phyloP scores from a whole-genome alignment of 2,888 invertebrate genomes.

The Mythimna pallens region DNA sequence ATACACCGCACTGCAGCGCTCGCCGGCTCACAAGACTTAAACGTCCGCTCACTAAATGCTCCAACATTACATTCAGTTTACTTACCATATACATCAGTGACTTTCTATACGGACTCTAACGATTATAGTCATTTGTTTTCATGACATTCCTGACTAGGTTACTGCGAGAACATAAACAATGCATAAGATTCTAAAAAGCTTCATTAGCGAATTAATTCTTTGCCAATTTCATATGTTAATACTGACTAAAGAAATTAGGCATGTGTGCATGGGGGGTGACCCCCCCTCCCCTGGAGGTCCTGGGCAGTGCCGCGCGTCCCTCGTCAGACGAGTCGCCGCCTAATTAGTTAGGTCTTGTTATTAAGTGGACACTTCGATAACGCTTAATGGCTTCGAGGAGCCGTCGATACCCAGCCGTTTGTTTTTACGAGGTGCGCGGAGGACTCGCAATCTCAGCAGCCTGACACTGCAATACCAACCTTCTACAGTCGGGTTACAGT shows the following conservation, averaged over 20 bases:
- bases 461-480: constrained; percentile 13
- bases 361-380: constrained; percentile 75
- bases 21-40: constrained; percentile 10
- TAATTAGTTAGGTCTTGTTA: constrained; percentile 79
- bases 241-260: constrained; percentile 20
- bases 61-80: constrained; percentile 6
- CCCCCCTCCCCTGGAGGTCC: no score
- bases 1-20: not conserved
- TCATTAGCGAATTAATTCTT: not conserved
- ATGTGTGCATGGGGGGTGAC: constrained; percentile 1
- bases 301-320: constrained; percentile 1
- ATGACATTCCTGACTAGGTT: not conserved
- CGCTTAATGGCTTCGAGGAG: constrained; percentile 73
- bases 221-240: constrained; percentile 9
- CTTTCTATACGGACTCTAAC: not conserved
- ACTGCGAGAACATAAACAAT: not conserved
- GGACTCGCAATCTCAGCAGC: constrained; percentile 15
- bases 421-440: constrained; percentile 70
- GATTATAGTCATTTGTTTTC: not conserved
- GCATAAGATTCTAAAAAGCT: not conserved
- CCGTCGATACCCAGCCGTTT: constrained; percentile 67
- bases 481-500: constrained; percentile 27
- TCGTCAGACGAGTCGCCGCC: constrained; percentile 61
- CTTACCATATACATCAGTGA: not conserved
- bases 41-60: constrained; percentile 12